Percentiles rank a stretch among this genome's conserved stretches.
phyloP scores from a whole-genome alignment of 2,113 vertebrate species.

The Lipophrys pholis region DNA sequence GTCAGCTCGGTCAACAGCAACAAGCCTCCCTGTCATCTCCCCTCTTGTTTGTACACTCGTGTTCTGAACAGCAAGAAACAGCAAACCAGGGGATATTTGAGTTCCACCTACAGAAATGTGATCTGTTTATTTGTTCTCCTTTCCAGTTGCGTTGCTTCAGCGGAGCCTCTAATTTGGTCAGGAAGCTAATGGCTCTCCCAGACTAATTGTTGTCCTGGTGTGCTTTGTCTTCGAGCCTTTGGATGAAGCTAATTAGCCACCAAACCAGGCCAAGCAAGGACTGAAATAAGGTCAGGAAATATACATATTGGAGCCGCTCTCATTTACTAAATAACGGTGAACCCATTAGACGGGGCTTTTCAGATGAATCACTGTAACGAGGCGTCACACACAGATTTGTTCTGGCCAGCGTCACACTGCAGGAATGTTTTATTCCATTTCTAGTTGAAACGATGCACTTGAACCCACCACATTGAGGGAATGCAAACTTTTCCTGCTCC shows the following conservation, averaged over 20 bases:
- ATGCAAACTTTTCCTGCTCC: background rate
- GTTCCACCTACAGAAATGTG: too few species aligned
- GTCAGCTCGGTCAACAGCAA: too few species aligned
- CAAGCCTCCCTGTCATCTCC: too few species aligned
- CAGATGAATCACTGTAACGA: constrained; percentile 42
- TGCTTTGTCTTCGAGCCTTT: constrained; percentile 59
- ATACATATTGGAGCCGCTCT: constrained; percentile 19
- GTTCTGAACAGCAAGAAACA: too few species aligned
- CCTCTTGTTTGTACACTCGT: too few species aligned
- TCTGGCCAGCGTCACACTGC: background rate
- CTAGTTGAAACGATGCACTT: background rate
- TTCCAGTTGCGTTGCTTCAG: background rate
- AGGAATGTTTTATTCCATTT: constrained; percentile 21
- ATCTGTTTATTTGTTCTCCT: background rate
- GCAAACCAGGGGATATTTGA: too few species aligned
- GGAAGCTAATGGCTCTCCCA: constrained; percentile 40
- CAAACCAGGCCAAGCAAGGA: constrained; percentile 55
- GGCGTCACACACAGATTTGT: background rate
- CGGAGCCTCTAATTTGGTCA: constrained; percentile 1
- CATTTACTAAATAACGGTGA: background rate
- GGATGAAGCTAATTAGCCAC: constrained; percentile 62
- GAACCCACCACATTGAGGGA: too few species aligned
- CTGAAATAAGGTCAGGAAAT: constrained; percentile 60
- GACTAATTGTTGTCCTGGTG: constrained; percentile 62
- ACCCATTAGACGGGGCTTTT: constrained; percentile 33